Conservation (phyloP, 2,797 vertebrate genomes). For the Nasua narica region DNA sequence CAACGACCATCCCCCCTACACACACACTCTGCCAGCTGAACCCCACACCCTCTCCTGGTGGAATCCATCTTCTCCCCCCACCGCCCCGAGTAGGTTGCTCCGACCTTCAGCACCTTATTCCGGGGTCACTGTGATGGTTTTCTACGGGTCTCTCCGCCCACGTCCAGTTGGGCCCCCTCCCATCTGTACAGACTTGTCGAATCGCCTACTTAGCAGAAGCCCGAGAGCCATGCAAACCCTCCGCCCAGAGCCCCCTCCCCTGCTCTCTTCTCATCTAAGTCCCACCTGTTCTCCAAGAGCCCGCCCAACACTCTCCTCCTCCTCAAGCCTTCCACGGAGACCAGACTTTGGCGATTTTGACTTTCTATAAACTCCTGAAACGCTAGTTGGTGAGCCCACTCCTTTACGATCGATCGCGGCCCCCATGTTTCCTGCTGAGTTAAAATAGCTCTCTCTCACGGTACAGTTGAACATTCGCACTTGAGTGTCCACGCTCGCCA, state of each 20-base stretch:
- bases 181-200: neutral
- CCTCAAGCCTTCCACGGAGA: neutral
- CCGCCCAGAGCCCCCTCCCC: neutral
- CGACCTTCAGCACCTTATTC: neutral
- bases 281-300: neutral
- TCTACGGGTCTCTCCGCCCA: neutral
- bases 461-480: neutral
- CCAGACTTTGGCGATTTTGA: neutral
- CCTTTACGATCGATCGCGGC: neutral
- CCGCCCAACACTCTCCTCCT: accelerated
- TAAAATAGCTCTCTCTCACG: neutral
- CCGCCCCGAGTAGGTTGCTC: neutral
- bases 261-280: neutral
- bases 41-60: neutral
- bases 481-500: neutral
- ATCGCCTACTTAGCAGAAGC: neutral
- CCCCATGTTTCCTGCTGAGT: neutral
- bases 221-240: neutral
- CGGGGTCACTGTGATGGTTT: neutral
- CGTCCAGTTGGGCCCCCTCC: neutral
- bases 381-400: neutral
- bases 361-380: neutral
- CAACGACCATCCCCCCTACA: neutral
- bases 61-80: neutral
- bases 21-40: neutral